These are phyloP conservation scores for Synergus gifuensis DNA, from an alignment of 2,888 invertebrate genomes.

Conservation along the genomic window DNA sequence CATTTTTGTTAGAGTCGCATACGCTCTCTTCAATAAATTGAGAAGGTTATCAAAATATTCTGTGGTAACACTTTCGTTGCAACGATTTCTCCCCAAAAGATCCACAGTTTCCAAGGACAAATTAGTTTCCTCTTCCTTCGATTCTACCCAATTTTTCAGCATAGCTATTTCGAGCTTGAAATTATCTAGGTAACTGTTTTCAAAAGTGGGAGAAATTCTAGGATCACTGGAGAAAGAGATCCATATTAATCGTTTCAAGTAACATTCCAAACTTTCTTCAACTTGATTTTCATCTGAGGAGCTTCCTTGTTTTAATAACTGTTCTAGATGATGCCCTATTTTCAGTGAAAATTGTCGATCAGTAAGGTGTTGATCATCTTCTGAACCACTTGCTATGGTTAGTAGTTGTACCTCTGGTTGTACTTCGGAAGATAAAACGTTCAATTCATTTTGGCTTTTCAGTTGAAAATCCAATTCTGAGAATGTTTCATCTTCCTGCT, in stretches of 20 bases:
- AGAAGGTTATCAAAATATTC: slow-evolving; percentile 1
- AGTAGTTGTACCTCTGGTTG: slow-evolving; percentile 23
- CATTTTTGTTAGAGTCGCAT: neutral
- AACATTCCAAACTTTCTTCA: neutral
- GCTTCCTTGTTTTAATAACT: neutral
- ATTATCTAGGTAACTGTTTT: neutral
- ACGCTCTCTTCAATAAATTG: slow-evolving; percentile 12
- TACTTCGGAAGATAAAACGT: slow-evolving; percentile 10
- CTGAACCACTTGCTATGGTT: neutral
- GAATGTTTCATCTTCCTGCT: neutral
- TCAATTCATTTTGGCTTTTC: slow-evolving; percentile 5
- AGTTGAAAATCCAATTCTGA: slow-evolving; percentile 14
- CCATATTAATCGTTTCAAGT: neutral
- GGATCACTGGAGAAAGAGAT: neutral
- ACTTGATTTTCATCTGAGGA: neutral
- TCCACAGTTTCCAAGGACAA: neutral
- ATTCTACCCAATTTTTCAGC: neutral
- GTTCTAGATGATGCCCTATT: neutral
- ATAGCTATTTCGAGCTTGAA: neutral
- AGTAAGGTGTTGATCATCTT: slow-evolving; percentile 6
- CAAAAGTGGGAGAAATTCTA: neutral
- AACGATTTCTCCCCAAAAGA: neutral
- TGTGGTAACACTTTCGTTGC: neutral
- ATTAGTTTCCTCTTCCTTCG: neutral
- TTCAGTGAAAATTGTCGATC: slow-evolving; percentile 1